Percentiles rank a stretch among this genome's conserved stretches.
Evolutionary conservation across 2,113 vertebrate species (phyloP).

Genomic region (Phalacrocorax pelagicus): DNA sequence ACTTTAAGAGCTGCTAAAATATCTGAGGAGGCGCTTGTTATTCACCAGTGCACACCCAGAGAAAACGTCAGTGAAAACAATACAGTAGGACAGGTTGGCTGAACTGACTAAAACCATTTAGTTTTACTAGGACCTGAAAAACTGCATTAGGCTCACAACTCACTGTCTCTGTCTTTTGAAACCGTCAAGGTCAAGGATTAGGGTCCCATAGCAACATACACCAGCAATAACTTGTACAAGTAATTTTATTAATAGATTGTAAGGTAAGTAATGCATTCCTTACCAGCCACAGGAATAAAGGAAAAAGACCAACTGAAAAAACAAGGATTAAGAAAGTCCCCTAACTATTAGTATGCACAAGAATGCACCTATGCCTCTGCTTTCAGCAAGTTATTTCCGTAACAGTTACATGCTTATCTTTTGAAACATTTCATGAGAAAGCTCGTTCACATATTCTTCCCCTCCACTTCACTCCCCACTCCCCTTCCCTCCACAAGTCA

Average conservation of each 20-base stretch:
- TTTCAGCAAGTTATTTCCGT: background rate
- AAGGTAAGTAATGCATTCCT: background rate
- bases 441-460: background rate
- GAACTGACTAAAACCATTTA: background rate
- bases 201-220: background rate
- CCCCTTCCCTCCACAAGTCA: background rate
- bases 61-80: background rate
- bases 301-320: background rate
- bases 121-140: background rate
- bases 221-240: background rate
- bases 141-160: background rate
- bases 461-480: too few species aligned
- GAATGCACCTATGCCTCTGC: background rate
- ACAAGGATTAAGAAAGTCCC: background rate
- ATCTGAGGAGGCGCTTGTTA: background rate
- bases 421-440: background rate
- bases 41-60: background rate
- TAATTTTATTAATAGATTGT: too few species aligned
- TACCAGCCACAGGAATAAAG: background rate
- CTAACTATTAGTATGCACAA: background rate
- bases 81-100: background rate
- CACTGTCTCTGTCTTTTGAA: background rate
- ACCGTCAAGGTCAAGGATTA: background rate
- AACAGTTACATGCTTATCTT: background rate
- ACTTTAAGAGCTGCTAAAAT: background rate